Conservation (phyloP, 2,797 vertebrate species). For the Halcyon chelicuti region DNA sequence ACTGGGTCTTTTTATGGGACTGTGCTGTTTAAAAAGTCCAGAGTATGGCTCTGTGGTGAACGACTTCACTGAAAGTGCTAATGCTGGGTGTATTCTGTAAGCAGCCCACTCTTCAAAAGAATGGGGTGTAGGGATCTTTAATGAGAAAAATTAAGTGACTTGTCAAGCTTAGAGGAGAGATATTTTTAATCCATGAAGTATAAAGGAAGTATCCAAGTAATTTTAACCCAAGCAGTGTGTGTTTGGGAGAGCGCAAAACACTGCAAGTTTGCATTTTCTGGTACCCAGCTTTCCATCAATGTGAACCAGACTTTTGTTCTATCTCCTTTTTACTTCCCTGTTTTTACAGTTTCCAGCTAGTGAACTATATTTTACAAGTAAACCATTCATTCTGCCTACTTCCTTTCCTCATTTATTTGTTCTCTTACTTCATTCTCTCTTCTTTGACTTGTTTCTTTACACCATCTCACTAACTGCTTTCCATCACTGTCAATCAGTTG, state of each 20-base stretch:
- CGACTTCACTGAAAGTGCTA: not conserved
- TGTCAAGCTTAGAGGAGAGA: not conserved
- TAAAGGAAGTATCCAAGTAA: not conserved
- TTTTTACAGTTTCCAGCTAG: not conserved
- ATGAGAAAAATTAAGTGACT: not conserved
- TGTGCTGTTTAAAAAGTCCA: not conserved
- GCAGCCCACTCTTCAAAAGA: not conserved
- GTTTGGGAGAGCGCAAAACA: not conserved
- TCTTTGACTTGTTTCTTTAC: not conserved
- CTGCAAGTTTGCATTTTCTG: not conserved
- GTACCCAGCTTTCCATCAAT: not conserved
- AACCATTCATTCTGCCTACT: not conserved
- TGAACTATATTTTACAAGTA: not conserved
- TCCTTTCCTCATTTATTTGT: not conserved
- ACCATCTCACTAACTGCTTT: not conserved
- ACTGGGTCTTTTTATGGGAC: not conserved
- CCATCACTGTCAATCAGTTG: not conserved
- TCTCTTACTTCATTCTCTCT: not conserved
- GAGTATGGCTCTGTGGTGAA: not conserved
- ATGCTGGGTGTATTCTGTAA: not conserved
- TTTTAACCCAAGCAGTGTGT: no score
- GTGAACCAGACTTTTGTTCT: not conserved
- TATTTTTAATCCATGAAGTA: not conserved
- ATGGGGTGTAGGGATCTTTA: not conserved
- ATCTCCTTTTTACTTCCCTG: rapidly evolving